Conservation (phyloP, 2,797 vertebrate genomes). For the Lacerta agilis region DNA sequence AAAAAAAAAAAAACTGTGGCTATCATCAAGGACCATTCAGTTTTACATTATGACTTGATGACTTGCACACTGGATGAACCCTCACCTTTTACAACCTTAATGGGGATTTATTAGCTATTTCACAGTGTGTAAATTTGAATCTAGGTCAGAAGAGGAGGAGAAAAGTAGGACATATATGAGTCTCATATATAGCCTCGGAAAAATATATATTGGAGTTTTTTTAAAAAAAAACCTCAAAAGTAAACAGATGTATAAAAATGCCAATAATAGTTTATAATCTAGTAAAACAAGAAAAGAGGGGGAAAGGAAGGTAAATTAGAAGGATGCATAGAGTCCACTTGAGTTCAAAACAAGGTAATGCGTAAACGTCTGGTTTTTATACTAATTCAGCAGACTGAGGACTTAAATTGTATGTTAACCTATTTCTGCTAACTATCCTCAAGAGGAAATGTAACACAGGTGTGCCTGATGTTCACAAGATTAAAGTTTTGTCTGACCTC, state of each 20-base stretch:
- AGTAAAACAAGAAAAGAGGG: slow-evolving; percentile 23
- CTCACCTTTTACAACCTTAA: slow-evolving; percentile 83
- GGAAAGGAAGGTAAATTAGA: slow-evolving; percentile 69
- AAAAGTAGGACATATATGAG: slow-evolving; percentile 77
- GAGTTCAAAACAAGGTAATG: slow-evolving; percentile 69
- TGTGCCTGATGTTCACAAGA: slow-evolving; percentile 79
- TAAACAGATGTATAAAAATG: slow-evolving; percentile 76
- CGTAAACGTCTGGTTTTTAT: slow-evolving; percentile 69
- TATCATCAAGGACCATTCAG: slow-evolving; percentile 81
- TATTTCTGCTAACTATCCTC: slow-evolving; percentile 74
- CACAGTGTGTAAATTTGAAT: slow-evolving; percentile 84
- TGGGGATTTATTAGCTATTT: slow-evolving; percentile 84
- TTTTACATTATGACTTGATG: slow-evolving; percentile 82
- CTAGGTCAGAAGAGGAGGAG: slow-evolving; percentile 77
- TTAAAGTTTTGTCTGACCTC: slow-evolving; percentile 80
- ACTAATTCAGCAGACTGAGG: slow-evolving; percentile 67
- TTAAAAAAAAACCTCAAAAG: slow-evolving; percentile 64
- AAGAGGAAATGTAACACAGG: slow-evolving; percentile 81
- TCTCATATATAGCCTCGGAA: slow-evolving; percentile 72
- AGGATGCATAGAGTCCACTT: slow-evolving; percentile 14
- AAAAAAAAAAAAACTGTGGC: slow-evolving; percentile 60
- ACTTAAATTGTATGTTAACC: slow-evolving; percentile 77
- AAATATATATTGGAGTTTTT: slow-evolving; percentile 70
- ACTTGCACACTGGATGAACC: slow-evolving; percentile 79
- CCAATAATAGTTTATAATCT: slow-evolving; percentile 64